Percentiles rank a stretch among this genome's conserved stretches.
Evolutionary conservation across 1,140 invertebrate species (phyloP).

Genomic region (Hirudo medicinalis): DNA sequence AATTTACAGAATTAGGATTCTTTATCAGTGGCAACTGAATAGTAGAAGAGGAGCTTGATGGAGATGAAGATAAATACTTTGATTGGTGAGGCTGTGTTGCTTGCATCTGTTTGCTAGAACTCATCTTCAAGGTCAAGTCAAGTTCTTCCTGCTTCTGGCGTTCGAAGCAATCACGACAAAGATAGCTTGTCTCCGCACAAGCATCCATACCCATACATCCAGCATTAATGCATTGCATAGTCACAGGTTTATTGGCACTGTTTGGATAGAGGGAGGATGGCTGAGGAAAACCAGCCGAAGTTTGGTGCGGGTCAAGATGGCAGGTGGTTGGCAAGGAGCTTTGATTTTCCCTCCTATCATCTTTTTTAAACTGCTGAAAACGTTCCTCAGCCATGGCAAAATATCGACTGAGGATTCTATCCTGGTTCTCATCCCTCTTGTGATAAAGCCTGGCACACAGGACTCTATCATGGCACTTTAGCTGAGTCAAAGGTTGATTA

Average conservation of each 20-base stretch:
- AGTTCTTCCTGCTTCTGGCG: conserved; percentile 30
- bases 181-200: conserved; percentile 45
- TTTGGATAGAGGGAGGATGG: neutral
- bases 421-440: conserved; percentile 58
- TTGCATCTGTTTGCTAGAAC: conserved; percentile 2
- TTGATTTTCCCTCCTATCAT: conserved; percentile 1
- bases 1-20: neutral
- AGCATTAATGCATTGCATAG: conserved; percentile 38
- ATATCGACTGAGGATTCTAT: conserved; percentile 55
- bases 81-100: neutral
- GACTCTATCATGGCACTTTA: conserved; percentile 33
- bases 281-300: neutral
- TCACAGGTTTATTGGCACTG: conserved; percentile 10
- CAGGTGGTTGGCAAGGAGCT: neutral
- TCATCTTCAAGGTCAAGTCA: conserved; percentile 17
- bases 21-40: conserved; percentile 5
- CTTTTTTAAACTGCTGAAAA: conserved; percentile 40
- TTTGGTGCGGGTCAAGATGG: neutral
- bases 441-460: conserved; percentile 53
- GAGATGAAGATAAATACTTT: conserved; percentile 3
- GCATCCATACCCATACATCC: conserved; percentile 42
- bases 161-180: conserved; percentile 36
- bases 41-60: neutral
- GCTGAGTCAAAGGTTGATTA: neutral
- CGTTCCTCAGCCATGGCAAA: conserved; percentile 58